phyloP scores from a whole-genome alignment of 2,113 vertebrate species.

The Anarhynchus alexandrinus region DNA sequence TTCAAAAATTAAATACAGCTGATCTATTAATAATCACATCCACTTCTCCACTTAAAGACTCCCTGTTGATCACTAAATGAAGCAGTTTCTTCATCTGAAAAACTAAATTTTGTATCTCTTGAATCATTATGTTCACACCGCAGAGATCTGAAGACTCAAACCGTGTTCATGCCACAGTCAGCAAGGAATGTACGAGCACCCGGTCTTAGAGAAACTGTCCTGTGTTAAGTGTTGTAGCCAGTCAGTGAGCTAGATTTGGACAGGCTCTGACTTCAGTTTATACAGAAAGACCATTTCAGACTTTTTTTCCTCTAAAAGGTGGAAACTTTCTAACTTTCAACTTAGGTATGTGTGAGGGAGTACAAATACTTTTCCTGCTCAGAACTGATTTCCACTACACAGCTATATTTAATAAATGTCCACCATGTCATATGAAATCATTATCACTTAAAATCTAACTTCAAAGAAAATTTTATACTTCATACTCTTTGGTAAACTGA shows the following conservation, averaged over 20 bases:
- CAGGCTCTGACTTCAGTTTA: background rate
- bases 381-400: background rate
- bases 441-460: background rate
- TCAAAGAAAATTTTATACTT: background rate
- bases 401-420: background rate
- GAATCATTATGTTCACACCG: background rate
- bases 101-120: background rate
- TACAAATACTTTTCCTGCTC: background rate
- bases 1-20: background rate
- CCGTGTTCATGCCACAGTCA: background rate
- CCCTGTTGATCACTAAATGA: background rate
- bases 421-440: background rate
- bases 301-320: background rate
- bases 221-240: background rate
- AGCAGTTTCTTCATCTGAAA: background rate
- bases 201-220: background rate
- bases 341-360: rapidly evolving
- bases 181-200: background rate
- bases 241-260: background rate
- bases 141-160: background rate
- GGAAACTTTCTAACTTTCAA: background rate
- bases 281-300: background rate
- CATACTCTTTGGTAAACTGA: background rate
- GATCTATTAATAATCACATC: background rate
- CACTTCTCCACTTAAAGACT: background rate